Base-by-base conservation (phyloP, 2,797 vertebrate genomes). In the Neomorphus geoffroyi region DNA sequence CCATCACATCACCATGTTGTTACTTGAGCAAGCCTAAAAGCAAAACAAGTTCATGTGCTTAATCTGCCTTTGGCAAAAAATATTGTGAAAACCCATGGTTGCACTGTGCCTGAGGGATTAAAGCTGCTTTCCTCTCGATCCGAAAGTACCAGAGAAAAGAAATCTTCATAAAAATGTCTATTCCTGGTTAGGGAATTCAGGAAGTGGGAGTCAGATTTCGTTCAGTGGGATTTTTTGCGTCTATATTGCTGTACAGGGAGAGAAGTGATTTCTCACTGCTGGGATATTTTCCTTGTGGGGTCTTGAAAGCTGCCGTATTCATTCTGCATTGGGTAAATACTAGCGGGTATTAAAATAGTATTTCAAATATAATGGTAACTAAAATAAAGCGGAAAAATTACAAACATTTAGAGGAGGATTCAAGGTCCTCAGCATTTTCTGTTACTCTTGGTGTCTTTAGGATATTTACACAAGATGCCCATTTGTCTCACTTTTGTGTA, bases 1-100 rank as follows among this genome's bases (percentile, higher is more conserved):
- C 3, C 23, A 2, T 84, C 62, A 22, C 39, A 48, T 66, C 2
- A 5, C 33, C 28, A 13, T 6, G 0, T 11, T 58, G 43, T 50
- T 65, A 46, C 51, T 37, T 58, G 33, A 81, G 73, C 45, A 83
- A 18, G 39, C 56, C 82, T 57, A 33, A 64, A 84, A 83, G 54
- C 37, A 83, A 51, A 67, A 4, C 26, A 54, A n/a, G 24, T 32
- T 18, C 56, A 65, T 53, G 72, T n/a, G 27, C 4, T 64, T 80
- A 8, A 69, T 35, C 30, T 86, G 37, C 39, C 24, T 58, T 66
- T 54, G 64, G 46, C 73, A 70, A 58, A 88, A 93, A 56, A 2
- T 2, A 2, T 15, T 15, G 11, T 27, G 56, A 62, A 72, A 83
- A n/a, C 41, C 32, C 15, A 5, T 43, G 50, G 7, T 58, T 90